These are phyloP conservation scores for Cherax quadricarinatus DNA, from an alignment of 1,140 invertebrate genomes.

Conservation along the genomic window DNA sequence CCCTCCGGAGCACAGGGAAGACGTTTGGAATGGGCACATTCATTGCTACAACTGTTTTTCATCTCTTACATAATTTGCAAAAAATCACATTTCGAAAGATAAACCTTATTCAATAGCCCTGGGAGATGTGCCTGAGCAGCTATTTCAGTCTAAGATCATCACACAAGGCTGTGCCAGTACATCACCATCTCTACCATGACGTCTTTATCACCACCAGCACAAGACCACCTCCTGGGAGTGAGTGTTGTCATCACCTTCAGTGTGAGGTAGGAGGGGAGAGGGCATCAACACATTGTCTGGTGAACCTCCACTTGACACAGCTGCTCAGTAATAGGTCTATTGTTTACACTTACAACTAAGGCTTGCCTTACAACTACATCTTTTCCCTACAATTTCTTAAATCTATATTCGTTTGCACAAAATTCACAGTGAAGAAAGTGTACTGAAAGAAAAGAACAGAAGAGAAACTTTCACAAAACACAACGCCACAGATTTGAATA, in stretches of 20 bases:
- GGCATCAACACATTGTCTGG: background rate
- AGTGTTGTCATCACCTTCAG: background rate
- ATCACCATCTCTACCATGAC: slow-evolving; percentile 31
- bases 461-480: slow-evolving; percentile 67
- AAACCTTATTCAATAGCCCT: slow-evolving; percentile 71
- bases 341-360: slow-evolving; percentile 69
- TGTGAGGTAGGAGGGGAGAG: background rate
- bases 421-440: slow-evolving; percentile 70
- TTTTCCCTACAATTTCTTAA: slow-evolving; percentile 69
- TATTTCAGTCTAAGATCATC: slow-evolving; percentile 20
- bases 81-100: slow-evolving; percentile 54
- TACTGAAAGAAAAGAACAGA: slow-evolving; percentile 59
- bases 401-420: slow-evolving; percentile 72
- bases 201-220: background rate
- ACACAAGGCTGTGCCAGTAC: background rate
- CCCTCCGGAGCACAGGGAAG: slow-evolving; percentile 66
- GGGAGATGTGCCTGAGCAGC: slow-evolving; percentile 60
- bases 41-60: slow-evolving; percentile 41
- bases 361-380: slow-evolving; percentile 60
- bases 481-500: slow-evolving; percentile 68
- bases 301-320: slow-evolving; percentile 31
- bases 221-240: slow-evolving; percentile 2
- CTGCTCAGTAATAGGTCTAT: slow-evolving; percentile 61
- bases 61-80: slow-evolving; percentile 44
- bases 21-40: slow-evolving; percentile 71